Percentiles rank a stretch among this genome's conserved stretches.
phyloP scores from a whole-genome alignment of 2,113 vertebrate genomes.

The Eublepharis macularius region DNA sequence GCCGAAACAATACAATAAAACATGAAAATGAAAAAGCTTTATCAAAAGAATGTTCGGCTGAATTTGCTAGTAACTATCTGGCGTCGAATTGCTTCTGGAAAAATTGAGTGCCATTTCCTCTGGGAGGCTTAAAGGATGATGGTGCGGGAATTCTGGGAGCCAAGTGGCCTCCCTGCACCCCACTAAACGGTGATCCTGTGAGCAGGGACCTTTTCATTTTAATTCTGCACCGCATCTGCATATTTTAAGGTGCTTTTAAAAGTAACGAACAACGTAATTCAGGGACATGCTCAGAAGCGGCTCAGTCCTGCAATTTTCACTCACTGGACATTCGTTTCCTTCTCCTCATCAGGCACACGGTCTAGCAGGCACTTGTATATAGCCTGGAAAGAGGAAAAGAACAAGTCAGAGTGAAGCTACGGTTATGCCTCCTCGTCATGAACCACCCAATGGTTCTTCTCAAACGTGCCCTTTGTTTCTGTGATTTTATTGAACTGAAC shows the following conservation, averaged over 20 bases:
- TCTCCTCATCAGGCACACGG: constrained; percentile 89
- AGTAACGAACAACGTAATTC: not conserved
- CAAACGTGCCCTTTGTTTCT: too few relatives aligned
- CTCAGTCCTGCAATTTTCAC: constrained; percentile 48
- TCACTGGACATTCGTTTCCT: constrained; percentile 88
- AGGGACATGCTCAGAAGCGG: not conserved
- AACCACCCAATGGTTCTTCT: not conserved
- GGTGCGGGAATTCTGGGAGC: not conserved
- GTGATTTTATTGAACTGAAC: too few relatives aligned
- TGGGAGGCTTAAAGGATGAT: not conserved
- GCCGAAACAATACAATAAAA: not conserved
- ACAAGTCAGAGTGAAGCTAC: not conserved
- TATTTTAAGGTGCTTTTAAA: too few relatives aligned
- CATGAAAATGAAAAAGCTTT: not conserved
- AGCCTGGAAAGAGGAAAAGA: constrained; percentile 68
- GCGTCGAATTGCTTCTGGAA: too few relatives aligned
- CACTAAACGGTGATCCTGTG: too few relatives aligned
- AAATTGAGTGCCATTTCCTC: not conserved
- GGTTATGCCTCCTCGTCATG: too few relatives aligned
- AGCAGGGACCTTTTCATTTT: too few relatives aligned
- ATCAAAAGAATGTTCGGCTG: not conserved
- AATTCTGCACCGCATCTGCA: too few relatives aligned
- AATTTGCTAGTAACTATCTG: not conserved
- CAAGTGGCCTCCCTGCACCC: not conserved
- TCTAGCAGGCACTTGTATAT: constrained; percentile 91